phyloP scores from a whole-genome alignment of 35 echinoderm and acorn worm species.

The Apostichopus parvimensis region DNA sequence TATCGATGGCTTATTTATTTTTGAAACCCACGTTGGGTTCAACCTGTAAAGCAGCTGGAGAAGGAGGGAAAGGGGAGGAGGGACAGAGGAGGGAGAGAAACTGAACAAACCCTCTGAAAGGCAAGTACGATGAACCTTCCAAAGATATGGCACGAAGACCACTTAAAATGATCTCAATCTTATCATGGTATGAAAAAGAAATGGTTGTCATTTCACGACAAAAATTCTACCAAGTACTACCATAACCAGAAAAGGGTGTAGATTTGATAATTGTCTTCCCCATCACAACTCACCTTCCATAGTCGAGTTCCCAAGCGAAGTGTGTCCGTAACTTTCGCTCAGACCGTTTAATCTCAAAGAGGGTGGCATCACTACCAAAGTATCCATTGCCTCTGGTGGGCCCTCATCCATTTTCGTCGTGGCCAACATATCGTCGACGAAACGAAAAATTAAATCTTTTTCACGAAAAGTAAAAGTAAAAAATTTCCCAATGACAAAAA shows the following conservation, averaged over 20 bases:
- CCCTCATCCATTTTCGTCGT: constrained; percentile 31
- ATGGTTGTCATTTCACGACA: too few species aligned
- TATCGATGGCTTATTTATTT: too few species aligned
- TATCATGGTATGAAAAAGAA: too few species aligned
- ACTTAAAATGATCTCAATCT: too few species aligned
- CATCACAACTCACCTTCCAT: constrained; percentile 15
- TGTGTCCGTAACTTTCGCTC: constrained; percentile 8
- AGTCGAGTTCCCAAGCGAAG: background rate
- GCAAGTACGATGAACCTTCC: too few species aligned
- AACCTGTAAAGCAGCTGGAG: too few species aligned
- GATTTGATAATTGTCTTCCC: too few species aligned
- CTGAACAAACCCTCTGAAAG: too few species aligned
- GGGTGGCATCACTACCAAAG: constrained; percentile 13
- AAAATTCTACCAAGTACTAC: background rate
- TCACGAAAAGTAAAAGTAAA: background rate
- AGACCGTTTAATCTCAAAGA: constrained; percentile 38
- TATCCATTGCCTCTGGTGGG: constrained; percentile 18
- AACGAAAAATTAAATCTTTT: background rate
- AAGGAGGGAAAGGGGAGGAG: too few species aligned
- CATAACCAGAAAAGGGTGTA: background rate
- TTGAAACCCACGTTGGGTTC: too few species aligned
- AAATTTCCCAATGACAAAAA: background rate
- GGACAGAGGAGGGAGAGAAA: too few species aligned
- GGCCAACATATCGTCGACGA: background rate
- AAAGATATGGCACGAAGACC: too few species aligned